Base-by-base conservation (phyloP, 2,888 invertebrate genomes). In the Lypha dubia region DNA sequence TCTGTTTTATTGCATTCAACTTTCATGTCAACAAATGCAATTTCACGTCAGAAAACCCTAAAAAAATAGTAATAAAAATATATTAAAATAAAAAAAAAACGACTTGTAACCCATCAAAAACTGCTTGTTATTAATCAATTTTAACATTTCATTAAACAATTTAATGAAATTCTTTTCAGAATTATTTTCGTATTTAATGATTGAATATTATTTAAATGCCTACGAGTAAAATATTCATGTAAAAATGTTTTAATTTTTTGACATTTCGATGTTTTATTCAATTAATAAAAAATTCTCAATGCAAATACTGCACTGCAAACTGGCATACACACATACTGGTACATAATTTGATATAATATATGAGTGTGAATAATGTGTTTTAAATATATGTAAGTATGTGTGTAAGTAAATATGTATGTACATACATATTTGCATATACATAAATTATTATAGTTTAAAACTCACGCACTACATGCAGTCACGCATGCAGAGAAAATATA, bases 91-190 rank as follows among this genome's bases (percentile, higher is more conserved):
- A 49, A 51, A 53, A 67, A n/a, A 62, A 63, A 51, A 24, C 22
- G 7, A 38, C 71, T 79, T 84, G 83, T 84, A 75, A 80, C 51
- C 80, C 51, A 80, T 84, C 83, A 84, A 75, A 80, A 75, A 41
- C 74, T 75, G 79, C 83, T 80, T 84, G 83, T 84, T 84, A 80
- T 84, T 84, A 84, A 84, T 84, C 83, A 84, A 75, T 84, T 84
- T 84, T 49, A 79, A 79, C 79, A 83, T 71, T 71, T 56, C 56
- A 79, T 79, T 79, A 79, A 79, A 65, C 41, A 79, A 58, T 79
- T 73, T 79, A 79, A 79, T 73, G 65, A 71, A 79, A 51, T 73
- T 73, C 41, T 38, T 49, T 20, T 20, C 17, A 24, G 51, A 49
- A 38, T 24, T 24, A 46, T 13, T 56, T 56, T 44, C 11, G 13